A percentile compares a stretch with the other conserved stretches of the same genome.
phyloP scores from a whole-genome alignment of 2,888 invertebrate genomes.

The Temnothorax ravouxi region DNA sequence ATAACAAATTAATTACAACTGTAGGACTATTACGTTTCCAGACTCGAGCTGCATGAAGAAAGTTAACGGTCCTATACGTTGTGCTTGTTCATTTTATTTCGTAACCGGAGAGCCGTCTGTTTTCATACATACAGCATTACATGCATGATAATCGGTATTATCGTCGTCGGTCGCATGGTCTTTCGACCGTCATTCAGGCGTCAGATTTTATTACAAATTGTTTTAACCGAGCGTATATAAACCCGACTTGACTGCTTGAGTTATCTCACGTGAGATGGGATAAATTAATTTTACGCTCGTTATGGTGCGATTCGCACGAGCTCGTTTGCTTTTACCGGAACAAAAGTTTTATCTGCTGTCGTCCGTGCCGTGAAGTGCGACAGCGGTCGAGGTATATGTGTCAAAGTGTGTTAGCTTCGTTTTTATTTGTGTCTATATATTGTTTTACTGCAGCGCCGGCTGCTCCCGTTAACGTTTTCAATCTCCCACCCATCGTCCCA shows the following conservation, averaged over 20 bases:
- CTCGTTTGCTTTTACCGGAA: background rate
- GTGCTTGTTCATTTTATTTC: background rate
- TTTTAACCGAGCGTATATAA: conserved; percentile 36
- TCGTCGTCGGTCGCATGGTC: background rate
- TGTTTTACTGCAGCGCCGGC: conserved; percentile 19
- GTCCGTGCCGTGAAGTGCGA: background rate
- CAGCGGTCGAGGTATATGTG: conserved; percentile 19
- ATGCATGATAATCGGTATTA: background rate
- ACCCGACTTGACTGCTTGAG: conserved; percentile 57
- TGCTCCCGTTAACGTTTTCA: conserved; percentile 34
- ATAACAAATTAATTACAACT: background rate
- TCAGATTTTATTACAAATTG: background rate
- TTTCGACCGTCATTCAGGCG: background rate
- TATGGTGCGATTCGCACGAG: background rate
- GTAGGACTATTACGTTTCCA: background rate
- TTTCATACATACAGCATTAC: background rate
- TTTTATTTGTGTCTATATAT: conserved; percentile 31
- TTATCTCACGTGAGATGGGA: conserved; percentile 33
- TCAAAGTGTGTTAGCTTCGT: conserved; percentile 24
- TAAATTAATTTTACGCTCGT: conserved; percentile 58
- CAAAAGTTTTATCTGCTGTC: conserved; percentile 36
- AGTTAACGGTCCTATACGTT: background rate
- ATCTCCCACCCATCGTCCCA: background rate
- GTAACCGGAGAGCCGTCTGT: background rate
- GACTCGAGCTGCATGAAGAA: background rate